Conservation (phyloP, 2,888 invertebrate genomes). For the Parelbella ahira region DNA sequence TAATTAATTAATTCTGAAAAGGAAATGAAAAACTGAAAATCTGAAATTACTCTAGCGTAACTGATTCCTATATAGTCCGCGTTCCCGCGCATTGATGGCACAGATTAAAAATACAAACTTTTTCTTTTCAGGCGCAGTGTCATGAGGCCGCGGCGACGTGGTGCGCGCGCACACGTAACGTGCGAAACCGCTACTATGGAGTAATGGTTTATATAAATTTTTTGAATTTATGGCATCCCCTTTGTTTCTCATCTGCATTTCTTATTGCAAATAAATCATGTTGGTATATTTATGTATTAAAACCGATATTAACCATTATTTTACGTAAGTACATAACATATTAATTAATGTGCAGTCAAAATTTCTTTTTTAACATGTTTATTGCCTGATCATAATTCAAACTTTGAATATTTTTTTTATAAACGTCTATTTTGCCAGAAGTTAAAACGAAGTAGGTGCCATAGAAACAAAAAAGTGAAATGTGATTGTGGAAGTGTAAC, state of each 20-base stretch:
- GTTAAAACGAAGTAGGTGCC: conserved; percentile 34
- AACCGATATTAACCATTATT: no score
- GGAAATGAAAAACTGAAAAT: no score
- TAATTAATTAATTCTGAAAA: no score
- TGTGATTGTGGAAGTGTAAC: conserved; percentile 32
- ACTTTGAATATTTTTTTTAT: no score
- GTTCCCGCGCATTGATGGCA: conserved; percentile 5
- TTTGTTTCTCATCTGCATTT: conserved; percentile 10
- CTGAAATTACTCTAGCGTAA: no score
- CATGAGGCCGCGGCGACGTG: conserved; percentile 40
- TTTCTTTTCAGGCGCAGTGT: conserved; percentile 49
- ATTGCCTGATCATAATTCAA: no score
- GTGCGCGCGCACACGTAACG: conserved; percentile 38
- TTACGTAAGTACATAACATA: no score
- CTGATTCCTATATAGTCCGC: background rate
- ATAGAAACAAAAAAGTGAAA: conserved; percentile 31
- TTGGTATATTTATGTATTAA: no score
- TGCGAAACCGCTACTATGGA: conserved; percentile 24
- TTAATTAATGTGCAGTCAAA: no score
- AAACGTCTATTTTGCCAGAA: conserved; percentile 2
- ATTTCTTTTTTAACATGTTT: no score
- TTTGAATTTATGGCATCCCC: conserved; percentile 21
- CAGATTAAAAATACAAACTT: conserved; percentile 23
- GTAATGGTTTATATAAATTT: conserved; percentile 29
- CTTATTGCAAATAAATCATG: no score